A percentile compares a stretch with the other conserved stretches of the same genome.
Conservation (phyloP, 2,113 vertebrate genomes). For the Phocoena sinus region DNA sequence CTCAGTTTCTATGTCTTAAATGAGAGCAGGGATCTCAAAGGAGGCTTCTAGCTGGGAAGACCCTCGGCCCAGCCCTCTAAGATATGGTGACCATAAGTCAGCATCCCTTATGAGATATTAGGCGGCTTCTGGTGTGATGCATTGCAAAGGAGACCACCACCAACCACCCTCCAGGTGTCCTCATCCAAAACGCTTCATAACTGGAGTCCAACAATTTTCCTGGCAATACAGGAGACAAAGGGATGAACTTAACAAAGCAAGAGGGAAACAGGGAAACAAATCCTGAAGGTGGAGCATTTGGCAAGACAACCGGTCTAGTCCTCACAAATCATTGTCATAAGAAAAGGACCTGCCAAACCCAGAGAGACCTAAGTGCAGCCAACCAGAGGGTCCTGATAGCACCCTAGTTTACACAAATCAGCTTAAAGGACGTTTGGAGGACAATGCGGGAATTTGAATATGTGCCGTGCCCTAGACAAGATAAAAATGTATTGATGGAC, state of each 20-base stretch:
- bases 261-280: not conserved
- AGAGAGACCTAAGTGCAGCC: not conserved
- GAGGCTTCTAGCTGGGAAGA: not conserved
- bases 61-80: rapidly evolving
- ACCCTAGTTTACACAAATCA: rapidly evolving
- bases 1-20: not conserved
- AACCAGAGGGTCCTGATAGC: not conserved
- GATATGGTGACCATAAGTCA: not conserved
- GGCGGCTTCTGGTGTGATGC: rapidly evolving
- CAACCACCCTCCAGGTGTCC: rapidly evolving
- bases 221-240: not conserved
- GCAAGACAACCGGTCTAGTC: not conserved
- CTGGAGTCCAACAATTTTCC: not conserved
- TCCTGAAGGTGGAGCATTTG: not conserved
- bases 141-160: rapidly evolving
- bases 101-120: not conserved
- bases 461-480: not conserved
- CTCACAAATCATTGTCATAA: not conserved
- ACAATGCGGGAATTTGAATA: not conserved
- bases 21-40: not conserved
- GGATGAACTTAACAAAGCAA: not conserved
- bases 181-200: not conserved
- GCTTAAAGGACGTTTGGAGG: not conserved
- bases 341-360: not conserved
- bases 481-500: not conserved